phyloP scores from a whole-genome alignment of 1,140 invertebrate genomes.

The Musca domestica region DNA sequence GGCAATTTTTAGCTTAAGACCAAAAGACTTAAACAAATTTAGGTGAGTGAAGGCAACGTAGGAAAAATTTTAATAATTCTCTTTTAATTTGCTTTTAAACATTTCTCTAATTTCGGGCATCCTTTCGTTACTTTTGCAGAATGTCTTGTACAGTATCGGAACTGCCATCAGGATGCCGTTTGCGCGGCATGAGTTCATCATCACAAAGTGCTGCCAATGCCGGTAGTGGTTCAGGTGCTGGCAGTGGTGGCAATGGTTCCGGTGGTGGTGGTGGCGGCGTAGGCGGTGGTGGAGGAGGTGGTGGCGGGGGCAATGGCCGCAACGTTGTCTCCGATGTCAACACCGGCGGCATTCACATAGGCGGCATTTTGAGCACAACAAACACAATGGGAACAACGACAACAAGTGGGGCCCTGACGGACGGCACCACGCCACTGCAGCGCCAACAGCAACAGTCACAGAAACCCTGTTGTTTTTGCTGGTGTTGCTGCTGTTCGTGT shows the following conservation, averaged over 20 bases:
- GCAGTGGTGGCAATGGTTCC: conserved; percentile 27
- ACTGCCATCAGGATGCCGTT: conserved; percentile 51
- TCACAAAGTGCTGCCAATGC: conserved; percentile 32
- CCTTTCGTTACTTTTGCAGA: conserved; percentile 13
- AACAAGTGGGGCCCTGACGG: conserved; percentile 29
- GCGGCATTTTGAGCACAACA: conserved; percentile 26
- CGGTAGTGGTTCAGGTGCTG: conserved; percentile 30
- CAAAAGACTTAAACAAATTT: conserved; percentile 22
- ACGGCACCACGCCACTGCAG: conserved; percentile 43
- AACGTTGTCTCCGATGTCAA: not conserved
- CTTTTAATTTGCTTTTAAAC: not conserved
- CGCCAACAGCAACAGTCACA: conserved; percentile 37
- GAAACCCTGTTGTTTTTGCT: conserved; percentile 65
- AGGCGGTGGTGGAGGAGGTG: conserved; percentile 24
- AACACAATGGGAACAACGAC: conserved; percentile 31
- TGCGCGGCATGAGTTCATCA: conserved; percentile 51
- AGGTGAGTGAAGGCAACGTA: not conserved
- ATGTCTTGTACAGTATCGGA: conserved; percentile 54
- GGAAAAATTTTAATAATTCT: not conserved
- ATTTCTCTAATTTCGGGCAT: not conserved
- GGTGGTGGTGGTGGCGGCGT: conserved; percentile 35
- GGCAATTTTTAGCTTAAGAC: conserved; percentile 17
- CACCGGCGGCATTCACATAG: conserved; percentile 25
- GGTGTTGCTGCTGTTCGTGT: conserved; percentile 72
- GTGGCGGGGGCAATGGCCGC: conserved; percentile 24